phyloP scores from a whole-genome alignment of 2,797 vertebrate genomes.

The Pterois miles region DNA sequence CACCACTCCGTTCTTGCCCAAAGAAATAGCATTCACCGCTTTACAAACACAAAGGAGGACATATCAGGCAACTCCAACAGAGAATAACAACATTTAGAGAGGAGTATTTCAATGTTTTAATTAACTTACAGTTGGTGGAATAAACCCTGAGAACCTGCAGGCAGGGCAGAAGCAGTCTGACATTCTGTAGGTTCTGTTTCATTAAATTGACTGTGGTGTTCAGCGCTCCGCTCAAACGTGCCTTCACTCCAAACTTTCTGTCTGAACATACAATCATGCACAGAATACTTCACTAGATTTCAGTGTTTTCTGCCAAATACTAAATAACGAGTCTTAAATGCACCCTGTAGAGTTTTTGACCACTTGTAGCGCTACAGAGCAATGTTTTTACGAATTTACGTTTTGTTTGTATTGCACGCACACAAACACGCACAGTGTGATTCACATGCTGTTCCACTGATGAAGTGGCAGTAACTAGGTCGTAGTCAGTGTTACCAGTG shows the following conservation, averaged over 20 bases:
- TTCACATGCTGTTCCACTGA: background rate
- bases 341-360: background rate
- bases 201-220: constrained; percentile 90
- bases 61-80: background rate
- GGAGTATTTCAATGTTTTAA: background rate
- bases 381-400: background rate
- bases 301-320: background rate
- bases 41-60: constrained; percentile 46
- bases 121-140: constrained; percentile 92
- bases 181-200: constrained; percentile 93
- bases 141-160: constrained; percentile 96
- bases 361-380: background rate
- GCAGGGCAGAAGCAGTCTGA: constrained; percentile 92
- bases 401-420: background rate
- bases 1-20: constrained; percentile 95
- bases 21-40: constrained; percentile 95
- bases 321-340: background rate
- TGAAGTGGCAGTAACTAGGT: background rate
- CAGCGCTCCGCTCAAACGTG: constrained; percentile 92
- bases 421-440: too few species aligned
- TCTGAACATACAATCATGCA: constrained; percentile 80
- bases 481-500: too few species aligned
- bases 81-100: background rate
- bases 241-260: constrained; percentile 96
- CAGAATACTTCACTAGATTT: background rate